phyloP scores from a whole-genome alignment of 2,113 vertebrate species.

The Hemichromis elongatus region DNA sequence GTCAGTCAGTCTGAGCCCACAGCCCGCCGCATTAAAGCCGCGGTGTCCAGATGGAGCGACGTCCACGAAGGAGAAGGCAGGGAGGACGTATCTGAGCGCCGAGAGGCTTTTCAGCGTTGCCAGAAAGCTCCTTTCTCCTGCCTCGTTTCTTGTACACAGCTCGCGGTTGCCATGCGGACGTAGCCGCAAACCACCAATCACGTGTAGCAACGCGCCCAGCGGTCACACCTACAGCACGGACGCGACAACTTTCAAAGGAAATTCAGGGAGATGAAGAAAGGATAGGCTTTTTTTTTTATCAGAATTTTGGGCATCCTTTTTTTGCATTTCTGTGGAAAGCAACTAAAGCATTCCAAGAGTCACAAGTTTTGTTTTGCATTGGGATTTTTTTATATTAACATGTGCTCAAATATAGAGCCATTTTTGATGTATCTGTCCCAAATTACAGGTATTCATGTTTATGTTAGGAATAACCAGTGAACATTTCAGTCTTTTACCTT shows the following conservation, averaged over 20 bases:
- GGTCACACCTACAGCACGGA: conserved; percentile 6
- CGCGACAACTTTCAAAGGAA: not conserved
- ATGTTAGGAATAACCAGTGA: not conserved
- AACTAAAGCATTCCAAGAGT: not conserved
- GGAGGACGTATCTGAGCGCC: accelerated
- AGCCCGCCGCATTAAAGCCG: conserved; percentile 13
- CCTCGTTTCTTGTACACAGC: conserved; percentile 21
- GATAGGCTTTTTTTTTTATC: not conserved
- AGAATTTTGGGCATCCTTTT: not conserved
- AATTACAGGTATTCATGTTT: not conserved
- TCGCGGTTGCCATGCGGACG: conserved; percentile 75
- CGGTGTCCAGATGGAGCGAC: not conserved
- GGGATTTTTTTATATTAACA: not conserved
- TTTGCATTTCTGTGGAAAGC: not conserved
- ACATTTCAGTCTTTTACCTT: not conserved
- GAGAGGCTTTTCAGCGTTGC: not conserved
- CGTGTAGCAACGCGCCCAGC: not conserved
- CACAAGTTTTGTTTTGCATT: not conserved
- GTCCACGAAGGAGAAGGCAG: not conserved
- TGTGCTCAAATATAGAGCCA: not conserved
- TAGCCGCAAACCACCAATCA: conserved; percentile 49
- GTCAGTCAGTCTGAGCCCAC: conserved; percentile 32
- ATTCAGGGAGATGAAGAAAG: not conserved
- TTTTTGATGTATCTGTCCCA: accelerated
- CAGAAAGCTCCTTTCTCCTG: not conserved